These are phyloP conservation scores for Oegoconia quadripuncta DNA, from an alignment of 2,888 invertebrate genomes.

Conservation along the genomic window DNA sequence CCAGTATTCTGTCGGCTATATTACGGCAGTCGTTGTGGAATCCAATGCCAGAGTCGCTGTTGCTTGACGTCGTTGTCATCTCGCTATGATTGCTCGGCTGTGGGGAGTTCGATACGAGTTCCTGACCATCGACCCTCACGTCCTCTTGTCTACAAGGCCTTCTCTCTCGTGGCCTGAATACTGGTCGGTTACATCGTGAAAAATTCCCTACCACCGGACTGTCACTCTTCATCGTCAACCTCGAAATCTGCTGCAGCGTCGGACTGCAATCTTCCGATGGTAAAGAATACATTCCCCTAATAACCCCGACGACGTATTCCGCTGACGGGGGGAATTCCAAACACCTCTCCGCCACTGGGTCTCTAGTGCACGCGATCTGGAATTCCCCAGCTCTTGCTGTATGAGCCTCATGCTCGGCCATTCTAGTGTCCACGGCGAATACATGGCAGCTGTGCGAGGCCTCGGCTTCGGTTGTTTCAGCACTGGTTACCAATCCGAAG, in stretches of 20 bases:
- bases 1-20: conserved; percentile 88
- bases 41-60: conserved; percentile 97
- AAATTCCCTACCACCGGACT: conserved; percentile 66
- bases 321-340: conserved; percentile 95
- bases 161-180: conserved; percentile 56
- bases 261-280: conserved; percentile 67
- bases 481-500: conserved; percentile 95
- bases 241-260: conserved; percentile 62
- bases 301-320: conserved; percentile 84
- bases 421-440: conserved; percentile 93
- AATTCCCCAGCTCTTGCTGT: conserved; percentile 89
- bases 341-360: conserved; percentile 87
- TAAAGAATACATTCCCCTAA: conserved; percentile 86
- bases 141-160: conserved; percentile 56
- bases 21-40: conserved; percentile 93
- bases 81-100: conserved; percentile 92
- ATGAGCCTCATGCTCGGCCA: conserved; percentile 90
- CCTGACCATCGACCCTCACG: conserved; percentile 59
- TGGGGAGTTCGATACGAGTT: conserved; percentile 86
- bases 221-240: conserved; percentile 61
- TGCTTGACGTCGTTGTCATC: conserved; percentile 90
- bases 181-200: conserved; percentile 53
- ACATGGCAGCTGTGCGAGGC: conserved; percentile 95
- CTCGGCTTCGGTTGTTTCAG: conserved; percentile 76
- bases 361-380: conserved; percentile 90